phyloP scores from a whole-genome alignment of 2,888 invertebrate species.

The Thymelicus sylvestris region DNA sequence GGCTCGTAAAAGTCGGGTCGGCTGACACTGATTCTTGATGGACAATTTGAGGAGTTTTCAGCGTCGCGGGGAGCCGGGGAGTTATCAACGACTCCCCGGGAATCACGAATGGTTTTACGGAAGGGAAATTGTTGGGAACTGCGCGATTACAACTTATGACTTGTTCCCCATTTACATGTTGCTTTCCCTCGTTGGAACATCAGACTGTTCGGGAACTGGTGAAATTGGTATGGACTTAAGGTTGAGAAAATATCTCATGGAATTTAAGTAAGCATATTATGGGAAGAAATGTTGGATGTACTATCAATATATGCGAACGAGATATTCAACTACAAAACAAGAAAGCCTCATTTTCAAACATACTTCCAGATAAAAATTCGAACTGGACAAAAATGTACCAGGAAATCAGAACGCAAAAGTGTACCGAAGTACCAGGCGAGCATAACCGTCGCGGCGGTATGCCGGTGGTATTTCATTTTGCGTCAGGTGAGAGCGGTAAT shows the following conservation, averaged over 20 bases:
- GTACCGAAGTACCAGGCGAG: conserved; percentile 46
- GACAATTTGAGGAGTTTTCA: conserved; percentile 80
- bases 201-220: too few species aligned
- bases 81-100: conserved; percentile 29
- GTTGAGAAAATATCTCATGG: too few species aligned
- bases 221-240: too few species aligned
- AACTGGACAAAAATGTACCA: not conserved
- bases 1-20: conserved; percentile 68
- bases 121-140: conserved; percentile 32
- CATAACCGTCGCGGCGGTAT: conserved; percentile 45
- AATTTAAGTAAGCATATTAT: too few species aligned
- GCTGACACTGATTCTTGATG: conserved; percentile 79
- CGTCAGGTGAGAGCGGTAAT: conserved; percentile 67
- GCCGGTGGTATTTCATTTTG: conserved; percentile 64
- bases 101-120: conserved; percentile 34
- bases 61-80: conserved; percentile 47
- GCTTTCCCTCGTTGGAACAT: too few species aligned
- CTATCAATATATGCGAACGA: too few species aligned
- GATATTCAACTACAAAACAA: too few species aligned
- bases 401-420: conserved; percentile 23
- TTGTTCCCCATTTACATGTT: conserved; percentile 21
- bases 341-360: too few species aligned
- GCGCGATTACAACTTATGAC: conserved; percentile 27
- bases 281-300: too few species aligned
- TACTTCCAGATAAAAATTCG: too few species aligned